Evolutionary conservation across 2,113 vertebrate species (phyloP).

Genomic region (Callithrix jacchus): DNA sequence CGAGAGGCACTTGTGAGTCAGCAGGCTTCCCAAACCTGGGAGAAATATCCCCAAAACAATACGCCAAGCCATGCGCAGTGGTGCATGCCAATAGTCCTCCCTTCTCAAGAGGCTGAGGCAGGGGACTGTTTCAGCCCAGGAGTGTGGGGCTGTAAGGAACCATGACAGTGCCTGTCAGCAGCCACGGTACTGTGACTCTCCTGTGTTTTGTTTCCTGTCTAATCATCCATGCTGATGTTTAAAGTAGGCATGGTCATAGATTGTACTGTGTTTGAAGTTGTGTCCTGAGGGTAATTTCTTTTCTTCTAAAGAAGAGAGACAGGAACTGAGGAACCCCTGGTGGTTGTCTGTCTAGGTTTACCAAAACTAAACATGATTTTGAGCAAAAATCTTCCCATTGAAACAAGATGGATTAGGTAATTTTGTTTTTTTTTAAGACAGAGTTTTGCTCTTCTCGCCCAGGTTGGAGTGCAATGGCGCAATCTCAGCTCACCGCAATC

Average conservation of each 20-base stretch:
- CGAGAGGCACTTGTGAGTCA: conserved; percentile 1
- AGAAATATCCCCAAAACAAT: not conserved
- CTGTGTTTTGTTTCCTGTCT: conserved; percentile 34
- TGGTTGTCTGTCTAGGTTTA: not conserved
- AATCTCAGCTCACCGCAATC: no score
- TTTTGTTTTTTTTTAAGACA: not conserved
- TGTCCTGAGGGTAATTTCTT: not conserved
- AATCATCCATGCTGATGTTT: conserved; percentile 35
- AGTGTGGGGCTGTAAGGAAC: not conserved
- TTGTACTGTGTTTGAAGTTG: conserved; percentile 27
- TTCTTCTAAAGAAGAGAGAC: not conserved
- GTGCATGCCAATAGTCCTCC: not conserved
- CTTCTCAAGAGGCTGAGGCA: not conserved
- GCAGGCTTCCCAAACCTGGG: not conserved
- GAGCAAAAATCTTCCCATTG: not conserved
- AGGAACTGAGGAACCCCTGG: not conserved
- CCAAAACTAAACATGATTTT: not conserved
- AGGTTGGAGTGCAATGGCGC: no score
- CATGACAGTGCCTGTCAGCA: not conserved
- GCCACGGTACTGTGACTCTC: not conserved
- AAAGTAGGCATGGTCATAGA: not conserved
- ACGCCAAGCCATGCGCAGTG: not conserved
- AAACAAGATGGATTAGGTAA: not conserved
- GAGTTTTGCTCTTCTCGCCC: no score
- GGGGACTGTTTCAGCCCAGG: not conserved